These are phyloP conservation scores for Manis javanica DNA, from an alignment of 2,797 vertebrate genomes.

Conservation along the genomic window DNA sequence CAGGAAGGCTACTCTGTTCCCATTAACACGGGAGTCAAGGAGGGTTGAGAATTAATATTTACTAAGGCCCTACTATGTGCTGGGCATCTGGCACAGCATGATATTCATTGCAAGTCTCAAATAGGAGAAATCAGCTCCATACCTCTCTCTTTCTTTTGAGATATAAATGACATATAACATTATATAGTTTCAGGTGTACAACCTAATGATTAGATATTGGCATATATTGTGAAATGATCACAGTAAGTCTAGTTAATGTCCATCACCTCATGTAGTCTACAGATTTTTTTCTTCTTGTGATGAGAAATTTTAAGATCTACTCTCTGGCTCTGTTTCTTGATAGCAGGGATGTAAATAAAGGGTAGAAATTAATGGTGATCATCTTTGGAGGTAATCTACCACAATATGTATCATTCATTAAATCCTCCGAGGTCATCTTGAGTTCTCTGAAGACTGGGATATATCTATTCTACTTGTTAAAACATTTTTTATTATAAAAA, in stretches of 20 bases:
- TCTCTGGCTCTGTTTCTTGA: not conserved
- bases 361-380: not conserved
- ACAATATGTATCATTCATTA: not conserved
- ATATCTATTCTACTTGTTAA: not conserved
- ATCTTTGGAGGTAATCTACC: not conserved
- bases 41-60: not conserved
- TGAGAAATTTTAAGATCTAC: not conserved
- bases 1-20: not conserved
- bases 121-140: not conserved
- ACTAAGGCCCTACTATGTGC: not conserved
- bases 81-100: not conserved
- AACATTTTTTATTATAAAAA: not conserved
- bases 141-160: not conserved
- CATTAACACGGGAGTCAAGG: not conserved
- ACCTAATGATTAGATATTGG: not conserved
- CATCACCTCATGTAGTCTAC: not conserved
- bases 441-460: not conserved
- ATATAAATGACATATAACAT: not conserved
- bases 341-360: rapidly evolving
- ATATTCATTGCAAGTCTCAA: not conserved
- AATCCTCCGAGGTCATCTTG: not conserved
- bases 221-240: not conserved
- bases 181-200: not conserved
- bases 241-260: not conserved
- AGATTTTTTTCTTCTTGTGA: not conserved